Base-by-base conservation (phyloP, 1,140 invertebrate species). In the Drosophila ananassae region DNA sequence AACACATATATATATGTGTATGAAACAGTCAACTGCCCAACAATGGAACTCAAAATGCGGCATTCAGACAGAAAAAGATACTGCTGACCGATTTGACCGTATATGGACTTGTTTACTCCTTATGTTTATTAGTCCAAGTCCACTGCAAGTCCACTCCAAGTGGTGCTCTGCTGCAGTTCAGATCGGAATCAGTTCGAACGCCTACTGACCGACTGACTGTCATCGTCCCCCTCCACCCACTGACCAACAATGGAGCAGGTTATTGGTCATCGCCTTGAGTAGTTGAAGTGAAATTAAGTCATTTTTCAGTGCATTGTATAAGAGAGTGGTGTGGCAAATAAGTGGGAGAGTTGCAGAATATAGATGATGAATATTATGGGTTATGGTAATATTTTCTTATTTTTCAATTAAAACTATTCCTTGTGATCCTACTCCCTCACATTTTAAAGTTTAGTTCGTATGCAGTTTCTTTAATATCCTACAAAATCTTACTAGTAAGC, bases 41-140 rank as follows among this genome's bases (percentile, higher is more conserved):
- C 80, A 84, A 73, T 75, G 75, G 76, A 64, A 66, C 47, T 66
- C 52, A 56, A 78, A 61, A 74, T 55, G 60, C 60, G 34, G 54
- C 55, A 9, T 48, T 46, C 30, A 59, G 48, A 17, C 58, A 69
- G 56, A 73, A 73, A 78, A 66, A 79, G 58, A 73, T 66, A 78
- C 76, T 81, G 79, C 82, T 85, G 82, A 87, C 82, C 82, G 82
- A 85, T 39, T 78, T 85, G 64, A 51, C 82, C 82, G 47, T 72
- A 85, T 55, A 85, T 87, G 82, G 82, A 68, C 82, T 85, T 85
- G 82, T 85, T 87, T 85, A 85, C 78, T 87, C 74, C 75, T 85
- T 82, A 85, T 85, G 79, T 78, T 85, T 85, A 85, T 85, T 87
- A 85, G 82, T 74, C 47, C 75, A 73, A 57, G 56, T 25, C 73